These are phyloP conservation scores for Salarias fasciatus DNA, from an alignment of 2,797 vertebrate genomes.

Conservation along the genomic window DNA sequence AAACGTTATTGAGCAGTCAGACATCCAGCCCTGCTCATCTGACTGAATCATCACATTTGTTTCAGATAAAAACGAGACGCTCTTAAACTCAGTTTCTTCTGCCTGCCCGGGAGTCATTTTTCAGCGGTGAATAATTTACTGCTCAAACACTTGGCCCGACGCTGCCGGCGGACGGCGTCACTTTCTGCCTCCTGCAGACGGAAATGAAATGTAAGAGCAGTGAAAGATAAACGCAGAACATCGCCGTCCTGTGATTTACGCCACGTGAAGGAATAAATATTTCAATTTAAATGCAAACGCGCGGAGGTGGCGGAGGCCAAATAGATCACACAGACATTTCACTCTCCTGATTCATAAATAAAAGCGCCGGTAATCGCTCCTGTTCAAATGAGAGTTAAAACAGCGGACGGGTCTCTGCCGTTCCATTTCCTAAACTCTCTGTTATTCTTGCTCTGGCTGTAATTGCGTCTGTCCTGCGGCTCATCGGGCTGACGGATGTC, in stretches of 20 bases:
- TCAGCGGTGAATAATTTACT: slow-evolving; percentile 56
- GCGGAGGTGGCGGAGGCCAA: slow-evolving; percentile 50
- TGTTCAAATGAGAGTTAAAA: slow-evolving; percentile 79
- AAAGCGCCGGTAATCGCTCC: slow-evolving; percentile 75
- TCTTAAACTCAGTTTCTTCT: slow-evolving; percentile 58
- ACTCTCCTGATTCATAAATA: slow-evolving; percentile 76
- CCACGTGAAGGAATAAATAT: slow-evolving; percentile 73
- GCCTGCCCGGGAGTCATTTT: slow-evolving; percentile 38
- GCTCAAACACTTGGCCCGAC: slow-evolving; percentile 39
- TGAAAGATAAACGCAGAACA: slow-evolving; percentile 73
- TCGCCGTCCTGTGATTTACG: slow-evolving; percentile 73
- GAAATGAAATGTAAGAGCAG: slow-evolving; percentile 60
- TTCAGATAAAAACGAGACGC: slow-evolving; percentile 49
- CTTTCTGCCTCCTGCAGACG: slow-evolving; percentile 53
- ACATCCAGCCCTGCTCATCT: no score
- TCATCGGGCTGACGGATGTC: slow-evolving; percentile 82
- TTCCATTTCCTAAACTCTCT: slow-evolving; percentile 79
- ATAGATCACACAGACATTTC: slow-evolving; percentile 75
- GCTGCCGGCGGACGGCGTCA: slow-evolving; percentile 46
- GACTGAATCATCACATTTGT: slow-evolving; percentile 34
- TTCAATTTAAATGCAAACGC: slow-evolving; percentile 85
- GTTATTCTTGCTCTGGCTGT: slow-evolving; percentile 78
- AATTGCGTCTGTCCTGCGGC: slow-evolving; percentile 81
- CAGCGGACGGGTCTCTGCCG: slow-evolving; percentile 53
- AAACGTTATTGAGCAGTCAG: no score